phyloP scores from a whole-genome alignment of 2,888 invertebrate species.

The Pandemis heparana region DNA sequence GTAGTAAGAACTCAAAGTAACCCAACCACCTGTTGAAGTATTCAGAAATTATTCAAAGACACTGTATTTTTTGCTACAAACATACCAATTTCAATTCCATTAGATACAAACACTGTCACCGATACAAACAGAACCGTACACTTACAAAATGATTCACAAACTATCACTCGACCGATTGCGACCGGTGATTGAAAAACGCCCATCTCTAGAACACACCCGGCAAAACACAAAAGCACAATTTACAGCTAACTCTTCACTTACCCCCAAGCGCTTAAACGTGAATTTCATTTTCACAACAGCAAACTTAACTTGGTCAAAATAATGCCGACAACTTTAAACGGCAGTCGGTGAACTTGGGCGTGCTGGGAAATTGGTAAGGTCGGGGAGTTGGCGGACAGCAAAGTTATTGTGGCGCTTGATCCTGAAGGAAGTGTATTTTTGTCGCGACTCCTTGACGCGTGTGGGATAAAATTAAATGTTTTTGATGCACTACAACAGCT shows the following conservation, averaged over 20 bases:
- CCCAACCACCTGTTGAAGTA: no score
- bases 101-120: constrained; percentile 30
- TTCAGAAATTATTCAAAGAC: background rate
- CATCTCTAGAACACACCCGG: constrained; percentile 40
- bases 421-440: constrained; percentile 68
- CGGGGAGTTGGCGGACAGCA: constrained; percentile 31
- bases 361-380: constrained; percentile 17
- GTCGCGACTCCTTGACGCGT: constrained; percentile 64
- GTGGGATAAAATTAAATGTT: constrained; percentile 77
- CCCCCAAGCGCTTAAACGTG: constrained; percentile 2
- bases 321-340: constrained; percentile 28
- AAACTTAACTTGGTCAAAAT: constrained; percentile 34
- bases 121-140: constrained; percentile 39
- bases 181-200: constrained; percentile 42
- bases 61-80: constrained; percentile 14
- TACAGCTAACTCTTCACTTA: constrained; percentile 22
- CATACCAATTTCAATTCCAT: constrained; percentile 38
- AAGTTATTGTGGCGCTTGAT: constrained; percentile 45
- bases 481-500: constrained; percentile 68
- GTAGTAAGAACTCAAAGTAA: no score
- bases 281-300: constrained; percentile 11
- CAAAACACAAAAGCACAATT: constrained; percentile 20
- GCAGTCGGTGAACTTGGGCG: constrained; percentile 7
- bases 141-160: constrained; percentile 41
- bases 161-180: constrained; percentile 41